A percentile compares a stretch with the other conserved stretches of the same genome.
Conservation (phyloP, 2,113 vertebrate species). For the Hyla sarda region DNA sequence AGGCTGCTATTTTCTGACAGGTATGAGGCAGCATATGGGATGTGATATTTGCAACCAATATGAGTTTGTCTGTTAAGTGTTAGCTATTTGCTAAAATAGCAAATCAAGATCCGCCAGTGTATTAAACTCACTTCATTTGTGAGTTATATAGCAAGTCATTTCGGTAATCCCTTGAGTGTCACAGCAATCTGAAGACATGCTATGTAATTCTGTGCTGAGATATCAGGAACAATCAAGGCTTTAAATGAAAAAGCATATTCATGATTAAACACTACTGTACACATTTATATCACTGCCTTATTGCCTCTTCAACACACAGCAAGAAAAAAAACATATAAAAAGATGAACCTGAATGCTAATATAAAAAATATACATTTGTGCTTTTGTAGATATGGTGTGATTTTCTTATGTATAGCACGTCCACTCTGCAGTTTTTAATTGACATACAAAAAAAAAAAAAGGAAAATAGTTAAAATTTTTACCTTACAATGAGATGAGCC, state of each 20-base stretch:
- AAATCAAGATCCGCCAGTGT: slow-evolving; percentile 6
- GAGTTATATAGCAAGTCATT: slow-evolving; percentile 28
- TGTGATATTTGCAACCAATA: slow-evolving; percentile 7
- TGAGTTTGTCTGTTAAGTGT: background rate
- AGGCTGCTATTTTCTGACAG: background rate
- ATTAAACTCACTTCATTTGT: slow-evolving; percentile 15
- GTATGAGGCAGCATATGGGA: background rate
- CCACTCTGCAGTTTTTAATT: background rate
- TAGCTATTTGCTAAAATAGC: background rate
- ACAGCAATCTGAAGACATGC: background rate
- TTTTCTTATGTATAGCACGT: background rate
- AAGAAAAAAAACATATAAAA: background rate
- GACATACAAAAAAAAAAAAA: background rate
- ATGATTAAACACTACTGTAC: slow-evolving; percentile 18
- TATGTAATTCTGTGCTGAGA: slow-evolving; percentile 15
- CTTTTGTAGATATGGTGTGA: background rate
- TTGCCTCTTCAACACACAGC: background rate
- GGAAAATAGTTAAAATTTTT: background rate
- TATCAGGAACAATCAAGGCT: slow-evolving; percentile 27
- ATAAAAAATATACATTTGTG: background rate
- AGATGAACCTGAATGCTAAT: background rate
- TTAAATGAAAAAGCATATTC: slow-evolving; percentile 23
- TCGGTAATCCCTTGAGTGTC: background rate
- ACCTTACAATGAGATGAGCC: background rate
- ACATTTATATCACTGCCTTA: slow-evolving; percentile 2